A percentile compares a stretch with the other conserved stretches of the same genome.
Conservation (phyloP, 2,888 invertebrate species). For the Apodemia mormo region DNA sequence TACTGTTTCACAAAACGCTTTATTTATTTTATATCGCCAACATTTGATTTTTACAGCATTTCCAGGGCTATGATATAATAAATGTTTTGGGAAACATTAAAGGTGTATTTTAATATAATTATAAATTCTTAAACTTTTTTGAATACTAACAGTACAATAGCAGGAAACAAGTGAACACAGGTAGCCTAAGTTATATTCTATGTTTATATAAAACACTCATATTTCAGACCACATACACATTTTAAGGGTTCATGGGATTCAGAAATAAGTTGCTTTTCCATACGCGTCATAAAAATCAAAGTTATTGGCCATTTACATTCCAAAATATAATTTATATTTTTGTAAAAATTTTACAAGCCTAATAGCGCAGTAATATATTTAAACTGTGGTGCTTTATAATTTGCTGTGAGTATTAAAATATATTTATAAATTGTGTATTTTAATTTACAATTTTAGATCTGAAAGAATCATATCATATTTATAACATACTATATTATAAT, state of each 20-base stretch:
- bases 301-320: slow-evolving; percentile 26
- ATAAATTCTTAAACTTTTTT: too few relatives aligned
- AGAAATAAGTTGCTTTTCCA: background rate
- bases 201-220: too few relatives aligned
- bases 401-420: slow-evolving; percentile 17
- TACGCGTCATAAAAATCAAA: background rate
- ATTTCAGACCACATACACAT: background rate
- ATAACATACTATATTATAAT: background rate
- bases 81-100: too few relatives aligned
- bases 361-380: slow-evolving; percentile 12
- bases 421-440: slow-evolving; percentile 20
- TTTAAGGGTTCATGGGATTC: background rate
- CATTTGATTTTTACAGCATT: too few relatives aligned
- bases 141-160: too few relatives aligned
- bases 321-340: slow-evolving; percentile 29
- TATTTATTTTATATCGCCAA: too few relatives aligned
- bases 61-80: too few relatives aligned
- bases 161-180: too few relatives aligned
- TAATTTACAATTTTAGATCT: slow-evolving; percentile 32
- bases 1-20: too few relatives aligned
- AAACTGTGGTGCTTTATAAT: slow-evolving; percentile 33
- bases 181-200: too few relatives aligned
- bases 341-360: slow-evolving; percentile 19
- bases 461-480: slow-evolving; percentile 22
- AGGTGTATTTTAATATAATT: too few relatives aligned